Evolutionary conservation across 2,113 vertebrate genomes (phyloP), one percentile per base, ranked within the genome.

Genomic region (Phocoena sinus): DNA sequence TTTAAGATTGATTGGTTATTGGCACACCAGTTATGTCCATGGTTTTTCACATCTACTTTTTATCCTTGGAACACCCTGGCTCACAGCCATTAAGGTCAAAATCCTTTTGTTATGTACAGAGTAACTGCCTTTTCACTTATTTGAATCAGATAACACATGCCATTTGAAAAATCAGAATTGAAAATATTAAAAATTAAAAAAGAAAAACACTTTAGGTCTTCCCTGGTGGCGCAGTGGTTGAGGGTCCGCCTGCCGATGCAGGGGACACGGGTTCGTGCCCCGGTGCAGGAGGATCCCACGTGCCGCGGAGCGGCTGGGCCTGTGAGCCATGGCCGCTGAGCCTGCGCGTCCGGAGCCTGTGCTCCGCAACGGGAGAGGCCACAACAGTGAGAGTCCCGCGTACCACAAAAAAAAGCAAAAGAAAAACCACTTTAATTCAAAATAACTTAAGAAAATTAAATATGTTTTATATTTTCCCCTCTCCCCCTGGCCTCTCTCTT

Each of bases 1-100:
- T 65, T 80, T 85, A 95, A 84, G 3, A 38, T 70, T 65, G 68
- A 79, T 93, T 96, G 73, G 71, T 97, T 97, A 97, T 92, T 97
- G 97, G 89, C 60, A 95, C 76, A 85, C 17, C n/a, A 93, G 73
- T 96, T 89, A 60, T 38, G 31, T 31, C 44, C 23, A 38, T 96
- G 21, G n/a, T 65, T 65, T 91, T 53, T 60, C 18, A 67, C 6
- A 58, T 67, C 8, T 91, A 20, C 28, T 77, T 86, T 73, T 60
- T 13, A 60, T 33, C 12, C 9, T 25, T 83, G 44, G n/a, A 90
- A 47, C 4, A 77, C 8, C 2, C 36, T 58, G 38, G 11, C 1
- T 94, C 23, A 28, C 4, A 58, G 11, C 6, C 38, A 67, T 50
- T 38, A 28, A 71, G 26, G 10, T 15, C 11, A 62, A 88, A 80